Evolutionary conservation across 1,140 invertebrate species (phyloP), one percentile per base, ranked within the genome.

Genomic region (Brachionus asplanchnoidis): DNA sequence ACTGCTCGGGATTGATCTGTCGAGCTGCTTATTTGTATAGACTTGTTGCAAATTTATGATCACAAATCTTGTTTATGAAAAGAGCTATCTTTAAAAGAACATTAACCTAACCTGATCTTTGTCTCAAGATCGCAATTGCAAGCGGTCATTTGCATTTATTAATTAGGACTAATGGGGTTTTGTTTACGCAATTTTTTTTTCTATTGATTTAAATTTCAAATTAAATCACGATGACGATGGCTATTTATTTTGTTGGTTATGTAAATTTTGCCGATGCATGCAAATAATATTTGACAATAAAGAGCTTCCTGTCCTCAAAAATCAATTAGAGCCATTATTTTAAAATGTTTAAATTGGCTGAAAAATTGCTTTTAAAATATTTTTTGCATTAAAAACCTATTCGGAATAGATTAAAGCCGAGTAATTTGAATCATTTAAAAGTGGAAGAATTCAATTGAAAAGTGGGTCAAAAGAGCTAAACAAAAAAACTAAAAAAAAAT

Each of bases 131-230:
- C 17, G 53, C 4, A 50, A 12, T 68, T 23, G 11, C n/a, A 32
- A 28, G 28, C 14, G 65, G 32, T 73, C 32, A 73, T 73, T 73
- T 73, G 68, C 68, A 73, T 73, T 73, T 73, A 42, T 12, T 73
- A 42, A 73, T 40, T 73, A 42, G 42, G 32, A 42, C 11, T 40
- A 73, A 20, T 73, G 40, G 53, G 53, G 5, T 20, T 73, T 73
- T 73, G 40, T 73, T 73, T 73, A 73, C 40, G 68, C 42, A 73
- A 73, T 73, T 73, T 60, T 73, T 32, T 36, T 36, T n/a, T n/a
- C n/a, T n/a, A 73, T 44, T 73, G 68, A 73, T 73, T 73, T 73
- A 73, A 73, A 73, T 73, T 73, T 73, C 36, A 73, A 73, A 73
- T 73, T 14, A 73, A 73, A 68, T 68, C 32, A 68, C n/a, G 26